Conservation (phyloP, 1,140 invertebrate species). For the Paraescarpia echinospica region DNA sequence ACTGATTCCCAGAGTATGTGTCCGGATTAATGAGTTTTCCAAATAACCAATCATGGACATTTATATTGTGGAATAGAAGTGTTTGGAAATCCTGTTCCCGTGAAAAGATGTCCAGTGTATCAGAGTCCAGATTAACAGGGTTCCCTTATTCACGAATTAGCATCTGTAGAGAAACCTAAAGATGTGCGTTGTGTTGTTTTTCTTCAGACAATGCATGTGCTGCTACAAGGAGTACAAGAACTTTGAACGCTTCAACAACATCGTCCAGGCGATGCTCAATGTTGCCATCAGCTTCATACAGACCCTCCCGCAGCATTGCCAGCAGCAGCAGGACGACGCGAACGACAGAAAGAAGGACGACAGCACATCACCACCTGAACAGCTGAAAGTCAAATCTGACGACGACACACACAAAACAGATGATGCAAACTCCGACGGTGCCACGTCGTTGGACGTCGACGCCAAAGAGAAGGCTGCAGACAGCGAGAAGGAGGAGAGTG, state of each 20-base stretch:
- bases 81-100: background rate
- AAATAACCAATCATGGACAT: no score
- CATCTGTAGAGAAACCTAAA: slow-evolving; percentile 6
- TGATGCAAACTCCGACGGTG: slow-evolving; percentile 1
- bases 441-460: slow-evolving; percentile 29
- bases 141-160: slow-evolving; percentile 13
- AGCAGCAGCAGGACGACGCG: background rate
- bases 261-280: slow-evolving; percentile 76
- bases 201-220: slow-evolving; percentile 81
- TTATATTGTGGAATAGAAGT: no score
- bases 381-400: slow-evolving; percentile 10
- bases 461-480: slow-evolving; percentile 43
- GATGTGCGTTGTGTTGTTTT: slow-evolving; percentile 11
- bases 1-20: no score
- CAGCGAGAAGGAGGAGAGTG: slow-evolving; percentile 35
- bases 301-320: slow-evolving; percentile 44
- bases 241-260: slow-evolving; percentile 82
- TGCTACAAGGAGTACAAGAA: slow-evolving; percentile 87
- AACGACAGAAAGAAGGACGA: slow-evolving; percentile 27
- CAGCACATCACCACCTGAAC: slow-evolving; percentile 26
- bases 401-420: slow-evolving; percentile 22
- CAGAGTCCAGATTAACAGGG: no score
- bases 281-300: slow-evolving; percentile 55
- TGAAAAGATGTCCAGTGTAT: background rate
- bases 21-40: no score